Evolutionary conservation across 2,113 vertebrate genomes (phyloP), one percentile per base, ranked within the genome.

Genomic region (Tachysurus fulvidraco): DNA sequence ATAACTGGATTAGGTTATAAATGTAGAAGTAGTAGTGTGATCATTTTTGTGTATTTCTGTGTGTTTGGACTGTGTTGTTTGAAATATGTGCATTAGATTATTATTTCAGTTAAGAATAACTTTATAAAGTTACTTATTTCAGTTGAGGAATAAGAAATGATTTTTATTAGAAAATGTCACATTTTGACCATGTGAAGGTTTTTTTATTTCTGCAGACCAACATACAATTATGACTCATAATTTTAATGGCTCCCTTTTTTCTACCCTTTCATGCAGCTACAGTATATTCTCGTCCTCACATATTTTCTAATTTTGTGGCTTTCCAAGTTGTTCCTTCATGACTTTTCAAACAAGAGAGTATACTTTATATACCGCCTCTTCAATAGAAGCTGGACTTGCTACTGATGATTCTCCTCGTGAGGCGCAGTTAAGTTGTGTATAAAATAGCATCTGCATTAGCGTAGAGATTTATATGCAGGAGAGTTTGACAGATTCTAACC

Each of bases 371-470:
- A 36, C 36, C 1, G 54, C 30, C 54, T 80, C 52, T 41, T 60
- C 4, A 25, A 10, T 44, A 41, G 55, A 41, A 23, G 10, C 16
- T 25, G n/a, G 1, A 50, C 54, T 57, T 21, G 8, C 71, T 50
- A 52, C 69, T 55, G 36, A 84, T 21, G 14, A 78, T 78, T 52
- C 59, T 59, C 52, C 64, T 88, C 87, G 55, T 88, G 87, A 81
- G 85, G 84, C 64, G 60, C 54, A 14, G 77, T 82, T 78, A 85
- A 78, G 28, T 54, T 62, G 17, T 21, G 62, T 54, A 55, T 59
- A 62, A 89, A 84, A 79, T 62, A 79, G 67, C 44, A 59, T 78
- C 73, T 7, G 52, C n/a, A 14, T 55, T 16, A 8, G 55, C 14
- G 8, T 60, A 83, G 62, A 71, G 28, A 41, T 60, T 52, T 17